Conservation (phyloP, 2,888 invertebrate genomes). For the Colletes collaris region DNA sequence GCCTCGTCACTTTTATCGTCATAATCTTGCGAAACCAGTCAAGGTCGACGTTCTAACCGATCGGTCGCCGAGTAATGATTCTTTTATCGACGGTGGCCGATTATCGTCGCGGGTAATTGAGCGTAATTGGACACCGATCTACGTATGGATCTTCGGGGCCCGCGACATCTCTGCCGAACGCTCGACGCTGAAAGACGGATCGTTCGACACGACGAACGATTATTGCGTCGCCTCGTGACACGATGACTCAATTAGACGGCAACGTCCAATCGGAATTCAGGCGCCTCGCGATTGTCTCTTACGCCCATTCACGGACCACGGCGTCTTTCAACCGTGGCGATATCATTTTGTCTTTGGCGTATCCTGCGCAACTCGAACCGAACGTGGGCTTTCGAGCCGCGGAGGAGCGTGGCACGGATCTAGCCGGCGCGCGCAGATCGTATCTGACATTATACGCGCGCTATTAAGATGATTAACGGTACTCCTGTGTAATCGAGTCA, state of each 20-base stretch:
- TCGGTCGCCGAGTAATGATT: conserved; percentile 61
- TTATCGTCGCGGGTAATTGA: conserved; percentile 68
- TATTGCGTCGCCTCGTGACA: conserved; percentile 65
- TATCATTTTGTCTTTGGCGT: conserved; percentile 41
- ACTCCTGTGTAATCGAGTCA: conserved; percentile 63
- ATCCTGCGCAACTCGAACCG: conserved; percentile 33
- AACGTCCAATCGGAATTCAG: conserved; percentile 63
- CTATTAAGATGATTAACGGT: conserved; percentile 71
- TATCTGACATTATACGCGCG: conserved; percentile 66
- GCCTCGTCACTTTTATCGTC: conserved; percentile 22
- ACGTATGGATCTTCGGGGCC: conserved; percentile 44
- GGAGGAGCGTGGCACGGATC: conserved; percentile 58
- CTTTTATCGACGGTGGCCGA: conserved; percentile 64
- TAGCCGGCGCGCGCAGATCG: conserved; percentile 58
- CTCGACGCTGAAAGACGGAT: conserved; percentile 11
- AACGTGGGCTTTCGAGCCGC: conserved; percentile 44
- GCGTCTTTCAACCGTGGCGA: conserved; percentile 2
- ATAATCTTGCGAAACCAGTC: conserved; percentile 63
- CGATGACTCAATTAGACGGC: conserved; percentile 74
- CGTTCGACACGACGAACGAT: conserved; percentile 42
- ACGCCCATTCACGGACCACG: conserved; percentile 47
- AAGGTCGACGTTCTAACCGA: conserved; percentile 59
- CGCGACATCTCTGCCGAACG: background rate
- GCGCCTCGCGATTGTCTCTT: conserved; percentile 60
- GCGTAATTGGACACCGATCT: conserved; percentile 70